Percentiles rank a stretch among this genome's conserved stretches.
These are phyloP conservation scores for Craterocephalus amniculus DNA, from an alignment of 2,797 vertebrate species.

Conservation along the genomic window DNA sequence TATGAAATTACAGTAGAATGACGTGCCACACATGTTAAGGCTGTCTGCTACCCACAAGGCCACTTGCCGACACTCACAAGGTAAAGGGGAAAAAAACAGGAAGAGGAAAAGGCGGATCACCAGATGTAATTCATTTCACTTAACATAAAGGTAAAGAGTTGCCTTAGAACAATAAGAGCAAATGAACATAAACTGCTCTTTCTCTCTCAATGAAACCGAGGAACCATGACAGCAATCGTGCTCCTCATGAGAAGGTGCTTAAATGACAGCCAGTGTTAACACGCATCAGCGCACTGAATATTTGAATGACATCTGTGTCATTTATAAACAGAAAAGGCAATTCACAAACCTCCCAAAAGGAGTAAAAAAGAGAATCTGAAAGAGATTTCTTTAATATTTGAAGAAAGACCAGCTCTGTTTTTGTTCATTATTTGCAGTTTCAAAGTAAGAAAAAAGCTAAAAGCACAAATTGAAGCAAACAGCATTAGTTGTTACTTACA, in stretches of 20 bases:
- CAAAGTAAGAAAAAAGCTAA: background rate
- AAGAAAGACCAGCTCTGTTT: background rate
- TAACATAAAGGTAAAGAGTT: conserved; percentile 18
- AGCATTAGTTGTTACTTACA: background rate
- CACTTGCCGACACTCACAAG: background rate
- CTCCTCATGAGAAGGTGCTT: conserved; percentile 25
- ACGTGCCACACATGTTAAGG: conserved; percentile 9
- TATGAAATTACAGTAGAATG: conserved; percentile 31
- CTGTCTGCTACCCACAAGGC: conserved; percentile 9
- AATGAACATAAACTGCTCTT: conserved; percentile 47
- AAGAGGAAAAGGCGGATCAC: background rate
- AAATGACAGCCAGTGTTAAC: conserved; percentile 38
- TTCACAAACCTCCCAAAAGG: background rate
- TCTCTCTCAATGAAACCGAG: conserved; percentile 42
- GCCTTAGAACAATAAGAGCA: conserved; percentile 35
- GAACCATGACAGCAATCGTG: conserved; percentile 48
- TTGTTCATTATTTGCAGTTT: background rate
- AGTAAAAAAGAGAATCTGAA: background rate
- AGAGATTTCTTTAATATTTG: background rate
- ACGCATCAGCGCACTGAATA: conserved; percentile 7
- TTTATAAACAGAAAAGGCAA: background rate
- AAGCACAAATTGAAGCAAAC: background rate
- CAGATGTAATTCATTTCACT: conserved; percentile 19
- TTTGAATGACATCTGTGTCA: background rate
- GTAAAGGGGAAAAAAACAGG: background rate